Evolutionary conservation across 2,888 invertebrate species (phyloP).

Genomic region (Pogonocherus hispidulus): DNA sequence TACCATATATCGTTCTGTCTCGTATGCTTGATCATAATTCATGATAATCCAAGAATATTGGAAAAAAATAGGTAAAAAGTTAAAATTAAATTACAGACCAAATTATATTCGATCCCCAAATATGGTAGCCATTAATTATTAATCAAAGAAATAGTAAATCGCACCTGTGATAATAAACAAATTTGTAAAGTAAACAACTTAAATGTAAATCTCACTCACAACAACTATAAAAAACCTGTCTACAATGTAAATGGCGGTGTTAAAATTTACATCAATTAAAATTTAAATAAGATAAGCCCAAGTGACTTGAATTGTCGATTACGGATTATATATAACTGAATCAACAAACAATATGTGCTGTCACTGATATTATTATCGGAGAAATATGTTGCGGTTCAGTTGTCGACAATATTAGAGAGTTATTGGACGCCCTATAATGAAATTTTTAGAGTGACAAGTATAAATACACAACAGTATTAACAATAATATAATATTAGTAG

Average conservation of each 20-base stretch:
- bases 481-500: too few relatives aligned
- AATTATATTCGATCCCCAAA: constrained; percentile 11
- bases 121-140: constrained; percentile 11
- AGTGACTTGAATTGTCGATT: constrained; percentile 14
- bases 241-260: constrained; percentile 36
- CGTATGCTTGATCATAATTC: too few relatives aligned
- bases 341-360: too few relatives aligned
- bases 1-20: too few relatives aligned
- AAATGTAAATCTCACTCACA: constrained; percentile 18
- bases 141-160: constrained; percentile 27
- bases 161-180: constrained; percentile 34
- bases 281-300: constrained; percentile 48
- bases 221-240: constrained; percentile 33
- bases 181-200: constrained; percentile 37
- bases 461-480: too few relatives aligned
- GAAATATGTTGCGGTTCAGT: too few relatives aligned
- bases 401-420: too few relatives aligned
- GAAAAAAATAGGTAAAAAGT: too few relatives aligned
- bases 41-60: too few relatives aligned
- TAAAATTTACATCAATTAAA: constrained; percentile 50
- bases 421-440: too few relatives aligned
- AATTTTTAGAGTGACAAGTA: too few relatives aligned
- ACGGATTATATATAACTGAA: background rate
- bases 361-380: too few relatives aligned
- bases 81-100: constrained; percentile 1